These are phyloP conservation scores for Microcaecilia unicolor DNA, from an alignment of 2,797 vertebrate species.

Conservation along the genomic window DNA sequence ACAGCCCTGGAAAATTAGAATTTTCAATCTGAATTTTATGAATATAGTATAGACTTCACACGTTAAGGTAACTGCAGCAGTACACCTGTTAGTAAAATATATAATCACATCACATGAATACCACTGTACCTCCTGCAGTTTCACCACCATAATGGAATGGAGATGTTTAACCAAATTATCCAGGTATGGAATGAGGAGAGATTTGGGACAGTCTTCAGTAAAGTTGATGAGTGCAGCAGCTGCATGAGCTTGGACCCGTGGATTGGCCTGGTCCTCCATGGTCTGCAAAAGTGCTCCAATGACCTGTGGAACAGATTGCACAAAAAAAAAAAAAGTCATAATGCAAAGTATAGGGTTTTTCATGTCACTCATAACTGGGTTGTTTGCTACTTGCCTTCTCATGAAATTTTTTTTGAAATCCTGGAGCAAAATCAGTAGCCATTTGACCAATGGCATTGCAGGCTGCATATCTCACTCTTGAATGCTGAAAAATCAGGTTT, in stretches of 20 bases:
- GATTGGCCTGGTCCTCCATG: slow-evolving; percentile 94
- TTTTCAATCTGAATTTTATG: no score
- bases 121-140: slow-evolving; percentile 76
- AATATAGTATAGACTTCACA: no score
- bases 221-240: slow-evolving; percentile 96
- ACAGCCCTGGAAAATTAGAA: no score
- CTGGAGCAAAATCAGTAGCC: slow-evolving; percentile 97
- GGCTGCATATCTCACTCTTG: slow-evolving; percentile 90
- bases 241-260: slow-evolving; percentile 91
- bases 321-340: not conserved
- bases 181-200: slow-evolving; percentile 84
- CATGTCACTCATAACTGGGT: not conserved
- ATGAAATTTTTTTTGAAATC: slow-evolving; percentile 97
- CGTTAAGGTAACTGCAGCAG: no score
- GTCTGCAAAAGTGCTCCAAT: slow-evolving; percentile 89
- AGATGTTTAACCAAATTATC: slow-evolving; percentile 91
- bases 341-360: not conserved
- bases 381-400: slow-evolving; percentile 71
- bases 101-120: not conserved
- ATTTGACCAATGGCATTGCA: slow-evolving; percentile 97
- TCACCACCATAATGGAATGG: slow-evolving; percentile 92
- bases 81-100: no score
- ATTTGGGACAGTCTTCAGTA: slow-evolving; percentile 95
- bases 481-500: slow-evolving; percentile 69
- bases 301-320: slow-evolving; percentile 54